Evolutionary conservation across 2,797 vertebrate genomes (phyloP), one percentile per base, ranked within the genome.

Genomic region (Poecilia gillii): DNA sequence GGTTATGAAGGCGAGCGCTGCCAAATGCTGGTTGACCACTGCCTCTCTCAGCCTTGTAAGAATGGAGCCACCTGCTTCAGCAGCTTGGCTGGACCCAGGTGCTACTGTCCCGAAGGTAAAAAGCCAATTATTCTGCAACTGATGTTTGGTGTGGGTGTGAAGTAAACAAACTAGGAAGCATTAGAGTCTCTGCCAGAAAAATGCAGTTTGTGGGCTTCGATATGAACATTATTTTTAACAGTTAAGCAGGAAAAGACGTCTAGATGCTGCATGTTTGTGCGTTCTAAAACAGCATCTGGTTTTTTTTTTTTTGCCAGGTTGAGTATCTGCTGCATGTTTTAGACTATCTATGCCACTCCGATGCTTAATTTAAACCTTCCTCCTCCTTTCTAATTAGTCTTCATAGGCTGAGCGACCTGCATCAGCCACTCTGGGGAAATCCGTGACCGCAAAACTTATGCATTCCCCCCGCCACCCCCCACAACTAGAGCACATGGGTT

Each of bases 1-100:
- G 98, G 97, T 88, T 99, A 97, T 81, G 97, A 97, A 11, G 98
- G 98, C 36, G 96, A 97, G 31, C 95, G 95, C 43, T 99, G 98
- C 93, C 96, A 99, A 85, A 92, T 95, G 84, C 91, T 96, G 93
- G 96, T 99, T 14, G 96, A 99, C 91, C 97, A 98, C 33, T 99
- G 98, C 77, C 53, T 94, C 78, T 96, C 97, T 76, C 94, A 97
- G 85, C 97, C 98, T 0, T 99, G 98, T 92, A 96, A 95, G 84
- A 98, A 99, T 0, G 97, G 96, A 93, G 98, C 97, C 12, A 97
- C 96, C 0, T 99, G 98, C 84, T 92, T 94, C 83, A 98, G 96
- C 81, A 96, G 85, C 74, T 82, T 96, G 88, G 95, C 82, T 3
- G 97, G 98, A 45, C 97, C 97, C 90, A 96, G 93, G 81, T 99